Base-by-base conservation (phyloP, 2,888 invertebrate genomes). In the Andricus quercusramuli region DNA sequence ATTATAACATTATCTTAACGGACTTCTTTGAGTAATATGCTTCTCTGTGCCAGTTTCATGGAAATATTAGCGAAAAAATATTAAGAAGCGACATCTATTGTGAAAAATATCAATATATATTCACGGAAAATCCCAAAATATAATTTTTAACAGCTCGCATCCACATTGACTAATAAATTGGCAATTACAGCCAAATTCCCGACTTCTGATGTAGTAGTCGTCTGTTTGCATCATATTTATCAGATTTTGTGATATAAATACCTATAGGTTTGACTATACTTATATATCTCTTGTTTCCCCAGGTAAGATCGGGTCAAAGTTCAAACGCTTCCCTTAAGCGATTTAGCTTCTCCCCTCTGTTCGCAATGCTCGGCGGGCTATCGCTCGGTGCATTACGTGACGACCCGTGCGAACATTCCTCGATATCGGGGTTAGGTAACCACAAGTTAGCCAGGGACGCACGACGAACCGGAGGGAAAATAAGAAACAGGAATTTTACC, bases 391-490 rank as follows among this genome's bases (percentile, higher is more conserved):
- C 74, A 74, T 74, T 74, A 74, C 74, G 74, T 74, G 74, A 74
- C 74, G 74, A 74, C 74, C 74, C 74, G 74, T 74, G 74, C 74
- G 74, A 74, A 74, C 74, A 74, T 74, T 74, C 56, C 56, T 56
- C 74, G 56, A 74, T 74, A 74, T 74, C 74, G 74, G 74, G 74
- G 56, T 74, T 74, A 74, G 74, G 74, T 56, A 74, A 74, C 74
- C 74, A 74, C 74, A 37, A 74, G 56, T 74, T 74, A 74, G 74
- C 56, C 74, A 74, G 74, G 56, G 74, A 74, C 74, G 74, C 32
- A 32, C 74, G 74, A 37, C 56, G 32, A 74, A 56, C 56, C 56
- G 51, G 32, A 74, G 74, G 56, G 56, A 74, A 74, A 74, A 56
- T 74, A 74, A 74, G 74, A 74, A 74, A 56, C 56, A 74, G 51